Evolutionary conservation across 2,113 vertebrate genomes (phyloP), one percentile per base, ranked within the genome.

Genomic region (Oncorhynchus keta): DNA sequence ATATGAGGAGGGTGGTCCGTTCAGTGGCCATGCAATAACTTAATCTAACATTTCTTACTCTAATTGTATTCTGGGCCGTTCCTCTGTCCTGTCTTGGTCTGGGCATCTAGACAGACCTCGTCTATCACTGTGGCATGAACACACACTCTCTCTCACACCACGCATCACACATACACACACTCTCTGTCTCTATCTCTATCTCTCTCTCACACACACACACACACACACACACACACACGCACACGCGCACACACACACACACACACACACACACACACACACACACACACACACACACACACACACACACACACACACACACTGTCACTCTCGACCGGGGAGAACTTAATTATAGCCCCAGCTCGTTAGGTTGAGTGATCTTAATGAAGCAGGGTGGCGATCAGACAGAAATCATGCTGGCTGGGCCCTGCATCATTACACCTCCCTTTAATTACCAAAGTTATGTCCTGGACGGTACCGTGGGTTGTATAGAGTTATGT

Each of bases 371-470:
- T 97, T 96, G 96, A 97, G 97, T 96, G 96, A 94, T 97, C 95
- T 95, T 99, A 99, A 99, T 98, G 98, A 99, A 99, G 96, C 96
- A 97, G 95, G 92, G 94, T 96, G 95, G 96, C 95, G 96, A 98
- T 97, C 96, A 97, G 96, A 98, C 97, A 96, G 97, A 96, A 97
- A 98, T 98, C 97, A 97, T 97, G 98, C 98, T 97, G 96, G 95
- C 93, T 95, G 95, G 96, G 96, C 96, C 95, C 95, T 96, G 97
- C 97, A 95, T 97, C 97, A 98, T 99, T 99, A 98, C 96, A 95
- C 95, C 95, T 87, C 95, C 95, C 96, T 96, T 97, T 98, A 98
- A 98, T 98, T 98, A 99, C 95, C 93, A 94, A 97, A 99, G 96
- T 95, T 98, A 98, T 95, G 95, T 94, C 95, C 67, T 70, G 74